A percentile compares a stretch with the other conserved stretches of the same genome.
Conservation (phyloP, 2,797 vertebrate species). For the Mormyrops attenuatus region DNA sequence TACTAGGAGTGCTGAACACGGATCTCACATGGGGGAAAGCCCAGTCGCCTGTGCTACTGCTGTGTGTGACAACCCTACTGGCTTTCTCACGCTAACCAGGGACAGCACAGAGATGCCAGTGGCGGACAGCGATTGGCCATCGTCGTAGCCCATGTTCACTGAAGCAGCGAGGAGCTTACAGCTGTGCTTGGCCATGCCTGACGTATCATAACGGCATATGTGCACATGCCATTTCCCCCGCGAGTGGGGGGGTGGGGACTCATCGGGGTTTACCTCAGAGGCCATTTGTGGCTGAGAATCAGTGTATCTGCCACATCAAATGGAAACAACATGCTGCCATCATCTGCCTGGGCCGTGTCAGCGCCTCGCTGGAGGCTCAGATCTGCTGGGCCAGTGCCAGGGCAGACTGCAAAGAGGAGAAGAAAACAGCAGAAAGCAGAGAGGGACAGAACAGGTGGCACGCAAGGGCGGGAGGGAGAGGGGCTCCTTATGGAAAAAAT, state of each 20-base stretch:
- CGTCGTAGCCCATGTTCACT: neutral
- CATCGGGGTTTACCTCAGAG: slow-evolving; percentile 2
- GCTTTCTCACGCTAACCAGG: neutral
- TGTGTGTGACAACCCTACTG: neutral
- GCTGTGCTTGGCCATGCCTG: neutral
- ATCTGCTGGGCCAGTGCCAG: neutral
- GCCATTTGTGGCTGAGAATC: neutral
- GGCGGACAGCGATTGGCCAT: neutral
- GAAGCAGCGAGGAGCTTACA: neutral
- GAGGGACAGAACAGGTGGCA: neutral
- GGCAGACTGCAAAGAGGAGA: neutral
- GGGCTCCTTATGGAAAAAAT: neutral
- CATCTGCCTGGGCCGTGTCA: neutral
- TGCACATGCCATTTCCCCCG: neutral
- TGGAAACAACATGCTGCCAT: neutral
- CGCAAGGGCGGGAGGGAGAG: neutral
- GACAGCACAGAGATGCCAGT: neutral
- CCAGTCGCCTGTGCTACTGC: neutral
- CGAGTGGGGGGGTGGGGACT: neutral
- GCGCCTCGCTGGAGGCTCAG: neutral
- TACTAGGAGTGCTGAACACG: neutral
- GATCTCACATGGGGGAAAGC: neutral
- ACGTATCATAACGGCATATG: neutral
- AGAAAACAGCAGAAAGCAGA: neutral
- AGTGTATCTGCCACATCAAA: neutral